phyloP scores from a whole-genome alignment of 2,888 invertebrate species.

The Schrankia costaestrigalis region DNA sequence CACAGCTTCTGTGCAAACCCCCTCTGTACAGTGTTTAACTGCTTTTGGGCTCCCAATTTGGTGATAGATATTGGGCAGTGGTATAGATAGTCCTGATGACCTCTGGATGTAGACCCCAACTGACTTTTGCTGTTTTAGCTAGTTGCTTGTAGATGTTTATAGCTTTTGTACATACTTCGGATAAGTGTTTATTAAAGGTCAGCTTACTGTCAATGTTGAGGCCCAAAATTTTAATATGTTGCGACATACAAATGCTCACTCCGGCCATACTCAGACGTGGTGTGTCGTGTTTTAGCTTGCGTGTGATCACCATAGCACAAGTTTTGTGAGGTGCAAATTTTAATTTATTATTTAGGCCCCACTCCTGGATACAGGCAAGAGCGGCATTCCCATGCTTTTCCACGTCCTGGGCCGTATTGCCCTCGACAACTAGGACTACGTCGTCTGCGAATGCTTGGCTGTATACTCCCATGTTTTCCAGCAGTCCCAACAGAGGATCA shows the following conservation, averaged over 20 bases:
- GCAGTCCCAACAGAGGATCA: neutral
- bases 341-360: neutral
- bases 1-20: conserved; percentile 2
- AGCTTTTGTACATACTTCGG: neutral
- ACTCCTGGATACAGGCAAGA: neutral
- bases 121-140: too few species aligned
- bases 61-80: too few species aligned
- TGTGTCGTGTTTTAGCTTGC: neutral
- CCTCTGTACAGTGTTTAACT: neutral
- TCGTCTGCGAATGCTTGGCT: neutral
- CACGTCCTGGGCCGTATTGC: neutral
- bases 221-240: conserved; percentile 1
- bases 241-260: neutral
- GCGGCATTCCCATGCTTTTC: neutral
- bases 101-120: too few species aligned
- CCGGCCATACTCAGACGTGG: conserved; percentile 1
- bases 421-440: neutral
- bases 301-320: neutral
- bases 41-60: too few species aligned
- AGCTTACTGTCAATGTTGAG: neutral
- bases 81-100: neutral
- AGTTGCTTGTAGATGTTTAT: too few species aligned
- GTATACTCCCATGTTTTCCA: neutral
- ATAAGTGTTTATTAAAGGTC: neutral
- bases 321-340: conserved; percentile 1